Percentiles rank a stretch among this genome's conserved stretches.
Conservation (phyloP, 2,797 vertebrate species). For the Alcedo atthis region DNA sequence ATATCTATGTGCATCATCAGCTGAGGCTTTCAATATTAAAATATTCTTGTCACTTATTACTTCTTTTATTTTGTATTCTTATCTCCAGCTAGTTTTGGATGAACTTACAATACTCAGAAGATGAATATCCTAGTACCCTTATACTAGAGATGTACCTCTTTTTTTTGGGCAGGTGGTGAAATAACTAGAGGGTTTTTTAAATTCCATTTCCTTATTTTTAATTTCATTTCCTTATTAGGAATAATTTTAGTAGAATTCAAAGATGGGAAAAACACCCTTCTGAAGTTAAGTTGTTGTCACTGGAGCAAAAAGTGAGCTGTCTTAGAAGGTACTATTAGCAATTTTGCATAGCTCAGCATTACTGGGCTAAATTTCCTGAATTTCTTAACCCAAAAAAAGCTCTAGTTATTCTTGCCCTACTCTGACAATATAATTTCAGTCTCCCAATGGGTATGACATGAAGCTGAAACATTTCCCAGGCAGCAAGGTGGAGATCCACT, state of each 20-base stretch:
- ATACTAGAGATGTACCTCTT: neutral
- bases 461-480: neutral
- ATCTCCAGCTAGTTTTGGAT: neutral
- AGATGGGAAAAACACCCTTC: neutral
- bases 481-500: neutral
- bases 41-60: neutral
- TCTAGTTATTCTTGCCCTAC: neutral
- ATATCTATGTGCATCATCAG: neutral
- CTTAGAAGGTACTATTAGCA: neutral
- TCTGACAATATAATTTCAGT: neutral
- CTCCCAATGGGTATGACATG: neutral
- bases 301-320: neutral
- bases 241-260: neutral
- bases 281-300: neutral
- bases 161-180: neutral
- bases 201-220: neutral
- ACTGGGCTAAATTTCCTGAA: neutral
- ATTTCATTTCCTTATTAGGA: neutral
- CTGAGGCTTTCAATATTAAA: neutral
- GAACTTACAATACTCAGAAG: neutral
- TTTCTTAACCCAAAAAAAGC: neutral
- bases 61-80: neutral
- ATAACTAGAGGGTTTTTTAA: neutral
- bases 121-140: neutral
- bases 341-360: neutral